Evolutionary conservation across 2,888 invertebrate species (phyloP).

Genomic region (Hesperia comma): DNA sequence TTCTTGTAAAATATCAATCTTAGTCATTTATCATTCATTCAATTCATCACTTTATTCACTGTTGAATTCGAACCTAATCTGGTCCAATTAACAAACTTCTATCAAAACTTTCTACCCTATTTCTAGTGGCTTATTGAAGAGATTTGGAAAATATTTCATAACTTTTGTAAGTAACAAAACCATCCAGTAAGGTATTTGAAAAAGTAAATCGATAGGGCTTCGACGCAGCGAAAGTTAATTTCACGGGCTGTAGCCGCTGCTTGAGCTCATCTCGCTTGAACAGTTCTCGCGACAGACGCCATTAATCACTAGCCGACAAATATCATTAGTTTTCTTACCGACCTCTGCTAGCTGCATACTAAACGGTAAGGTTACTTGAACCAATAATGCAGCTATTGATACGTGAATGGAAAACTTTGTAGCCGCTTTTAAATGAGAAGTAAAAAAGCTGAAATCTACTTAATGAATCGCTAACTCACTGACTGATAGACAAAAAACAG

Average conservation of each 20-base stretch:
- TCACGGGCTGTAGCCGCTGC: constrained; percentile 78
- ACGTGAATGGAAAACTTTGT: not conserved
- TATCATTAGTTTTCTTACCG: constrained; percentile 58
- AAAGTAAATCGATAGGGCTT: constrained; percentile 30
- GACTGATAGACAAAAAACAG: too few species aligned
- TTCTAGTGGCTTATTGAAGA: not conserved
- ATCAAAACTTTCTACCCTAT: too few species aligned
- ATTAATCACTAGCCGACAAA: constrained; percentile 74
- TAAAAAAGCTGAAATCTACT: too few species aligned
- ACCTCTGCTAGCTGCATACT: constrained; percentile 39
- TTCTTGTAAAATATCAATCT: too few species aligned
- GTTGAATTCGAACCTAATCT: too few species aligned
- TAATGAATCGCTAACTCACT: too few species aligned
- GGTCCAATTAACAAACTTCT: too few species aligned
- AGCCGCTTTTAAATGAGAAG: too few species aligned
- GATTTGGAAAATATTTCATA: not conserved
- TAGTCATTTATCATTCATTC: too few species aligned
- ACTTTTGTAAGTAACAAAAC: not conserved
- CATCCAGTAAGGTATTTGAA: not conserved
- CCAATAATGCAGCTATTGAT: not conserved
- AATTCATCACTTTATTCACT: too few species aligned
- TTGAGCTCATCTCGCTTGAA: constrained; percentile 49
- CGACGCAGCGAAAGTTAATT: constrained; percentile 77
- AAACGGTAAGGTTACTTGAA: constrained; percentile 8
- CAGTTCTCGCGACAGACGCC: constrained; percentile 66